Evolutionary conservation across 2,888 invertebrate genomes (phyloP).

Genomic region (Drosophila percnosoma): DNA sequence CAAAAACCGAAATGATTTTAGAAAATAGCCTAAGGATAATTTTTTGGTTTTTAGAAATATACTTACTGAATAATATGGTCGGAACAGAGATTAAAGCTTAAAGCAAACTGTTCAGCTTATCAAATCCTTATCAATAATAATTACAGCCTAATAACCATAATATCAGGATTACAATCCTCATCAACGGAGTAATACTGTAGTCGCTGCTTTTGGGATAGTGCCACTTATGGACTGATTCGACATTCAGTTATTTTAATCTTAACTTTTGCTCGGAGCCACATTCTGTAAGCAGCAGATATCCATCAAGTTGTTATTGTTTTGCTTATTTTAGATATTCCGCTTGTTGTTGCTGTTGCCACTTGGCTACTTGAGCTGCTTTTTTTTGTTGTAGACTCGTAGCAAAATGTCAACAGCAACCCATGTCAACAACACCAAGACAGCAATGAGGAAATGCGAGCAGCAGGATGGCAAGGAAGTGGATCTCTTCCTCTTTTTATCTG

Average conservation of each 20-base stretch:
- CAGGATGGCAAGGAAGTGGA: constrained; percentile 37
- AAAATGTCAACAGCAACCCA: constrained; percentile 74
- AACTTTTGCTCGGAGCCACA: background rate
- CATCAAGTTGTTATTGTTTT: constrained; percentile 22
- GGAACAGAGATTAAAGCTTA: background rate
- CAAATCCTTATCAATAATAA: background rate
- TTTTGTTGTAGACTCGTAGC: constrained; percentile 79
- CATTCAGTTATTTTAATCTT: constrained; percentile 3
- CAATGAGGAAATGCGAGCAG: constrained; percentile 4
- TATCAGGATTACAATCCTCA: background rate
- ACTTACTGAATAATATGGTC: background rate
- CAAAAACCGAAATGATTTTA: background rate
- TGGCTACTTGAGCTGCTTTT: constrained; percentile 68
- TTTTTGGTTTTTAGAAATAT: background rate
- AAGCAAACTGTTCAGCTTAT: background rate
- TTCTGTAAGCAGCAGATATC: constrained; percentile 16
- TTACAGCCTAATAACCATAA: background rate
- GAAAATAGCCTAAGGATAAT: no score
- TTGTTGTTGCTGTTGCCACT: constrained; percentile 24
- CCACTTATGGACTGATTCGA: constrained; percentile 42
- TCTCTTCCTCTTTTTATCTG: constrained; percentile 48
- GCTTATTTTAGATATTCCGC: constrained; percentile 33
- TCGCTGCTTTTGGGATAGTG: constrained; percentile 21
- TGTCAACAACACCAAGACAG: constrained; percentile 56
- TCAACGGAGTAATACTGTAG: no score